These are phyloP conservation scores for Pherbina coryleti DNA, from an alignment of 2,888 invertebrate species.

Conservation along the genomic window DNA sequence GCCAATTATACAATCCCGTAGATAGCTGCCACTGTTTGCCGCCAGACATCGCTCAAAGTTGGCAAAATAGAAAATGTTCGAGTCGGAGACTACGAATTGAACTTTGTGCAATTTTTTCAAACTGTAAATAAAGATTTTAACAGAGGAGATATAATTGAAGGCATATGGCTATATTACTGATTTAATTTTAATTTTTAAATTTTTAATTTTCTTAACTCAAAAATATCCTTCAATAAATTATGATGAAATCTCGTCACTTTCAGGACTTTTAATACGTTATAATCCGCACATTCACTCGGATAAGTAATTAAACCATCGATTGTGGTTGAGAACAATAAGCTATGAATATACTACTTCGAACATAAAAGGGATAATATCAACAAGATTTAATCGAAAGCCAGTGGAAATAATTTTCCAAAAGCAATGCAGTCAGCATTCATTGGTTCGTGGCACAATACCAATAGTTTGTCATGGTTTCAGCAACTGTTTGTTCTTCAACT, in stretches of 20 bases:
- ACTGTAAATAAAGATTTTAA: slow-evolving; percentile 50
- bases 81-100: slow-evolving; percentile 64
- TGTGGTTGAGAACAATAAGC: neutral
- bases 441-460: neutral
- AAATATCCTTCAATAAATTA: neutral
- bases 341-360: neutral
- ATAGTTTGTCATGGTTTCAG: slow-evolving; percentile 15
- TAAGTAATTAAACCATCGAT: neutral
- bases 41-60: slow-evolving; percentile 73
- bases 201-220: neutral
- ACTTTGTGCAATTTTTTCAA: slow-evolving; percentile 69
- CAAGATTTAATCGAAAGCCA: neutral
- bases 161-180: too few species aligned
- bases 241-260: neutral
- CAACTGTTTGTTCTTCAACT: neutral
- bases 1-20: slow-evolving; percentile 64
- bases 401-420: neutral
- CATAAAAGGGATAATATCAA: neutral
- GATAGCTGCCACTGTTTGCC: slow-evolving; percentile 1
- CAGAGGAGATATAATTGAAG: too few species aligned
- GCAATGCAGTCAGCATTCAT: slow-evolving; percentile 9
- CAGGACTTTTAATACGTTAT: neutral
- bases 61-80: slow-evolving; percentile 73
- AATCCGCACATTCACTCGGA: too few species aligned
- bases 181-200: too few species aligned